Evolutionary conservation across 2,888 invertebrate genomes (phyloP), one percentile per base, ranked within the genome.

Genomic region (Alloplasta piceator): DNA sequence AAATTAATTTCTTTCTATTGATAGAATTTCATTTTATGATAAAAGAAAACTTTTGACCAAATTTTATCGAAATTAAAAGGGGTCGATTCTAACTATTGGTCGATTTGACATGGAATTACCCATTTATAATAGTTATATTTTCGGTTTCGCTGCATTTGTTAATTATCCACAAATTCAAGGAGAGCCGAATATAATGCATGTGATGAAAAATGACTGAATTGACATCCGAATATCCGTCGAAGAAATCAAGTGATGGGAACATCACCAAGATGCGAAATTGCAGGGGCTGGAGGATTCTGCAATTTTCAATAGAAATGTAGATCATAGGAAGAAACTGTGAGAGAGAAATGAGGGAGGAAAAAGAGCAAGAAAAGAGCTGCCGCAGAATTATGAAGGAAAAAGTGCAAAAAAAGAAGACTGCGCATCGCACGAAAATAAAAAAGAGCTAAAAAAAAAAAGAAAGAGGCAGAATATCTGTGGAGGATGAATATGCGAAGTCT

Each of bases 401-500:
- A 58, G 16, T 58, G 14, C 38, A 5, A n/a, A 66, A 14, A 50
- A 39, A 48, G 14, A 7, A 61, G 48, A 26, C 39, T 36, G 39
- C 50, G 3, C 10, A 26, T 14, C 12, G 39, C 50, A 5, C 10
- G 16, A 41, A 6, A 14, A 10, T 14, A 4, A 39, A 38, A 46
- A 26, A 36, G 26, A 43, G 52, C n/a, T 38, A 55, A 46, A 38
- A 60, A 41, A 12, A 36, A 68, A 55, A 36, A 50, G 38, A 36
- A 66, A 50, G 36, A 50, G 61, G 61, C 9, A 5, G n/a, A 50
- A 46, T 50, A 76, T 39, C 39, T 46, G 63, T 58, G 7, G 55
- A 73, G 60, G 39, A 52, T 41, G n/a, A 70, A 60, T 50, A 41
- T 50, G 52, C 41, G 38, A 41, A 60, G 64, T 50, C 68, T 79